These are phyloP conservation scores for Sanderia malayensis DNA, from an alignment of 30 jellyfish, hydroid and myxozoan genomes.

Conservation along the genomic window DNA sequence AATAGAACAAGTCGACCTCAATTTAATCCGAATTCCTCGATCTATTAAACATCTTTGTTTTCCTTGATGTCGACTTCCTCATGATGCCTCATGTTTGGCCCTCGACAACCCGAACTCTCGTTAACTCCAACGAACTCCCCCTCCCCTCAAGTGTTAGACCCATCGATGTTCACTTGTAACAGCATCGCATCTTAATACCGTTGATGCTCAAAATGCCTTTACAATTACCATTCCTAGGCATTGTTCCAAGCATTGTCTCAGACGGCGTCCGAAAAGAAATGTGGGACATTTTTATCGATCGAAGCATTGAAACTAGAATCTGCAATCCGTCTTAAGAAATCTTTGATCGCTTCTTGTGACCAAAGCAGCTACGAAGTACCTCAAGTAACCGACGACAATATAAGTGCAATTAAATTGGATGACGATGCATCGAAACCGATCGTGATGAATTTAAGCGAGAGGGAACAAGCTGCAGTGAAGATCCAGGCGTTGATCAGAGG, in stretches of 20 bases:
- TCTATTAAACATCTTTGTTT: too few relatives aligned
- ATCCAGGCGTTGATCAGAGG: conserved; percentile 78
- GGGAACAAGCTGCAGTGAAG: conserved; percentile 58
- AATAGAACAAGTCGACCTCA: too few relatives aligned
- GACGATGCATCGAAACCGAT: conserved; percentile 5
- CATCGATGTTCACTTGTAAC: too few relatives aligned
- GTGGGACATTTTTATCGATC: conserved; percentile 50
- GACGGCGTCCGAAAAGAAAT: conserved; percentile 12
- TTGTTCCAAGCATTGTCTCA: conserved; percentile 15
- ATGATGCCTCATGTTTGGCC: too few relatives aligned
- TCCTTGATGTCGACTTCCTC: too few relatives aligned
- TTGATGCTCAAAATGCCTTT: too few relatives aligned
- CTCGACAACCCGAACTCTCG: too few relatives aligned
- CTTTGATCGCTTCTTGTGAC: neutral
- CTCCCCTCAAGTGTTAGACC: too few relatives aligned
- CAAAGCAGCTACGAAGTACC: neutral
- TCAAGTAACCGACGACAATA: neutral
- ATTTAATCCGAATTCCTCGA: too few relatives aligned
- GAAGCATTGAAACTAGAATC: conserved; percentile 72
- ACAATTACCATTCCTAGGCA: too few relatives aligned
- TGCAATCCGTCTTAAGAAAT: conserved; percentile 44
- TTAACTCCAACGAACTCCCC: too few relatives aligned
- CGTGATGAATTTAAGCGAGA: neutral
- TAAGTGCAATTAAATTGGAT: neutral
- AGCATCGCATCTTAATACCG: too few relatives aligned